Base-by-base conservation (phyloP, 37 sponge, comb jelly and placozoan species). In the Amphimedon queenslandica region DNA sequence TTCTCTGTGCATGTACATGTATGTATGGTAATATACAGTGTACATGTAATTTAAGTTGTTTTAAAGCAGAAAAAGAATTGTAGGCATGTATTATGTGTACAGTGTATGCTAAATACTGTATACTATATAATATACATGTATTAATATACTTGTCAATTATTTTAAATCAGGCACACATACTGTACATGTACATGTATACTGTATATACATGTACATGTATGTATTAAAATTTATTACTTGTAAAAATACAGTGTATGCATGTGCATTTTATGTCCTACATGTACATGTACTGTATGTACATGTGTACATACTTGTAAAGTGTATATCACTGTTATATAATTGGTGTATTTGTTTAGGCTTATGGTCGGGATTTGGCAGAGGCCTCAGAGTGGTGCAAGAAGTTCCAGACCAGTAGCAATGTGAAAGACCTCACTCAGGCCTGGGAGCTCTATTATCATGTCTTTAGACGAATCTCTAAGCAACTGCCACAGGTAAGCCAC, bases 361-460 rank as follows among this genome's bases (percentile, higher is more conserved):
- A 97, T 82, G 99, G 99, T 5, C 55, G 99, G 40, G 99, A 97
- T 42, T 67, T 97, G 76, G 81, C 92, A 18, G 99, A 97, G 68
- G 99, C 99, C 23, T 80, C 83, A 51, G 99, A 97, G 28, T 97
- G 95, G 99, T 94, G 99, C 43, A 85, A 80, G 74, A 88, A 91
- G 73, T 97, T 80, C 74, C 82, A 86, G 75, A 39, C 36, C 43
- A 91, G 82, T 33, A 41, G 36, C 31, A 82, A 77, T n/a, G 78
- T 76, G 56, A 86, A 92, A 75, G 97, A 96, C 66, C 82, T 97
- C 55, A 91, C 82, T 35, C 92, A 91, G 57, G 99, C 99, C 51
- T 97, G 99, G 99, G 95, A 94, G 34, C 84, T 92, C 37, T 97
- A 97, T 78, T 94, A 92, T 58, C 89, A 93, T 39, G 92, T 97